phyloP scores from a whole-genome alignment of 1,140 invertebrate species.

The Philaenus spumarius region DNA sequence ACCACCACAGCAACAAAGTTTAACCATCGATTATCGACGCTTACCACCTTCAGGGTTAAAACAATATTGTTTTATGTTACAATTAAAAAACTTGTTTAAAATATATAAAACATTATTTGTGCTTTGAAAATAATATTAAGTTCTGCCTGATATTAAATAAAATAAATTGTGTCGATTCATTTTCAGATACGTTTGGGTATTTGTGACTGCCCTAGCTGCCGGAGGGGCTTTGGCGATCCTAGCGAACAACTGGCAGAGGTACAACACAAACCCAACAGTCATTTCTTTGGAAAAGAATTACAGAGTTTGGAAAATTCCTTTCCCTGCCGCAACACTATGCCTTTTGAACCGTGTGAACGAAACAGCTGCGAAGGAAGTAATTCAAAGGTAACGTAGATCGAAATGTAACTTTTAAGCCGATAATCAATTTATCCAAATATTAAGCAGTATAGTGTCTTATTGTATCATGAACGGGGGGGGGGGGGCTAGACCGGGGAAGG shows the following conservation, averaged over 20 bases:
- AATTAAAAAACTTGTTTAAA: background rate
- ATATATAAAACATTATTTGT: background rate
- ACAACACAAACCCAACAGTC: conserved; percentile 49
- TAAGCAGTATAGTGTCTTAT: no score
- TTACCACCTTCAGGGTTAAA: background rate
- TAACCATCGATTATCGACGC: no score
- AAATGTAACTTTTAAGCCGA: background rate
- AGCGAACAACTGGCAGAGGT: conserved; percentile 45
- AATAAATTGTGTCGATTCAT: conserved; percentile 2
- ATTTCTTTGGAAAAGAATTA: conserved; percentile 53
- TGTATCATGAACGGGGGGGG: no score
- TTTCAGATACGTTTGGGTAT: conserved; percentile 45
- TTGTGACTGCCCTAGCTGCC: conserved; percentile 35
- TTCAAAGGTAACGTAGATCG: conserved; percentile 11
- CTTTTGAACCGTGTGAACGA: conserved; percentile 39
- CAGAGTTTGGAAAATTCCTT: conserved; percentile 48
- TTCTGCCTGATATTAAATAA: background rate
- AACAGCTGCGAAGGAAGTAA: conserved; percentile 26
- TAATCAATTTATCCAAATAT: no score
- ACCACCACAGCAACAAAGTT: no score
- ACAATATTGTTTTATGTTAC: background rate
- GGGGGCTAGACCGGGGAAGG: no score
- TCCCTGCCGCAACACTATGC: conserved; percentile 48
- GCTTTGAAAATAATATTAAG: background rate
- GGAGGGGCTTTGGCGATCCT: conserved; percentile 26